Evolutionary conservation across 92 coral and sea anemone species (phyloP), one percentile per base, ranked within the genome.

Genomic region (Porites divaricata): DNA sequence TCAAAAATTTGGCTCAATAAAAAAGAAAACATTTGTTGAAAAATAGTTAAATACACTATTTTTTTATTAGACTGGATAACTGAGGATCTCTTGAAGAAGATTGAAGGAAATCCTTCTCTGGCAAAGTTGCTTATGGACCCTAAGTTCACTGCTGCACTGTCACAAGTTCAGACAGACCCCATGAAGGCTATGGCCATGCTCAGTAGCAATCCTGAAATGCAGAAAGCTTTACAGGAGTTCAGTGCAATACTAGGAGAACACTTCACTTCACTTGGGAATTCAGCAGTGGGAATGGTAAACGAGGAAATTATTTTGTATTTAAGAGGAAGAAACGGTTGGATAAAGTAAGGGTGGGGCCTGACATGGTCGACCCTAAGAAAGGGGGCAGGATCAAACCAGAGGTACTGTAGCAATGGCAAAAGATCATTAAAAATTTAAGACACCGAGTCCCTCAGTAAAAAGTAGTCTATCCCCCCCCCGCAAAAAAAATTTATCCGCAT

Each of bases 231-330:
- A 28, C 89, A 85, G 53, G 94, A 94, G 50, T 85, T 94, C 65
- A 89, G 95, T 90, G 89, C 87, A 4, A 20, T 94, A 14, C 71
- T 94, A 67, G 98, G 98, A 61, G 92, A 92, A 13, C 95, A 94
- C 77, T 93, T 94, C 88, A 94, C 94, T 9, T 12, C 72, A 23
- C 88, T 94, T 81, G 94, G 95, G 53, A 83, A 87, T 28, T 51
- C 89, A 75, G 59, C 52, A 11, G 79, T 19, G 20, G 63, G 52
- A 19, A 2, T 24, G 79, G 79, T 82, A 35, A 35, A 6, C 4
- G 41, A 82, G 72, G 62, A 50, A 25, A 21, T 11, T 15, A 13
- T 5, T 11, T 25, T 21, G 59, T 35, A 54, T 10, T 54, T 2
- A 54, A 54, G 17, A 54, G 59, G 10, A 15, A 53, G 58, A 53